Evolutionary conservation across 37 sponge, comb jelly and placozoan species (phyloP), one percentile per base, ranked within the genome.

Genomic region (Cladorhizidae sp.): DNA sequence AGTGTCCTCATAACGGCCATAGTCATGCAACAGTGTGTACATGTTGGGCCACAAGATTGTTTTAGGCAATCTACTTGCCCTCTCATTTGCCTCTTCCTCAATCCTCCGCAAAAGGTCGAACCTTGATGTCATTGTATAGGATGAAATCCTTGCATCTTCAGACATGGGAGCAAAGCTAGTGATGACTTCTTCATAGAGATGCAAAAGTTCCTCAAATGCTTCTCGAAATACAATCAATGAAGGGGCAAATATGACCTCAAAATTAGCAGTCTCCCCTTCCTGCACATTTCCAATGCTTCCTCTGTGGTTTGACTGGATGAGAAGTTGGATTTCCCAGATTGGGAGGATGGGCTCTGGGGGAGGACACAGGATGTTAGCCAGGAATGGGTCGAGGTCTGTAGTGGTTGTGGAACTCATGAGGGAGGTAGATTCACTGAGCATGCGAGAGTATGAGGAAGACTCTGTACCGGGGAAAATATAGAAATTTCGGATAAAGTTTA

Each of bases 51-150:
- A 81, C 6, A 62, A 37, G 2, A 9, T 26, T 9, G 28, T 31
- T 32, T 6, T n/a, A 14, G 23, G 39, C 49, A 41, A 8, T 29
- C 31, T 26, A 25, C 55, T 7, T 50, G 20, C 55, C 70, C 71
- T 65, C 32, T 88, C 55, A 26, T 42, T 40, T 23, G 45, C 72
- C 31, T 72, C 54, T 33, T 67, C 80, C 54, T 88, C 83, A 7
- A 77, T 43, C 23, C 55, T 59, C 83, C 68, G 77, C 40, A 88
- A 52, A 36, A 76, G 65, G 64, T 88, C 88, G 40, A 63, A 88
- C 72, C 58, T 81, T 32, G 83, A 82, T 21, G 65, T 32, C 17
- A 70, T 77, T 26, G 36, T 52, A 61, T 70, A 88, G 0, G 83
- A 61, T 5, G 42, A 15, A 23, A 88, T 52, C 18, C 76, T 57